Base-by-base conservation (phyloP, 1,140 invertebrate species). In the Anthonomus grandis region DNA sequence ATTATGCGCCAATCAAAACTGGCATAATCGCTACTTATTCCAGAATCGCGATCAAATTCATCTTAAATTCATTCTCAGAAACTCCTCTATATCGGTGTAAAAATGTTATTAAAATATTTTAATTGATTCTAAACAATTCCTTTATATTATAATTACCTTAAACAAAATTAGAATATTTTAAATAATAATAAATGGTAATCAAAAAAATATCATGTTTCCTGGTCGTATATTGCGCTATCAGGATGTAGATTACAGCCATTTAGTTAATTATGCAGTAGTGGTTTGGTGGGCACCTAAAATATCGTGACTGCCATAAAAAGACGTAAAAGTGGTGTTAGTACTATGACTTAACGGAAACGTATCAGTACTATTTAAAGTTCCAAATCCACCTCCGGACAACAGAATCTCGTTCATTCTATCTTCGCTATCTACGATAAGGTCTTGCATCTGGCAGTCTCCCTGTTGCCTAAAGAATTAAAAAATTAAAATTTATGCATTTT, bases 291-390 rank as follows among this genome's bases (percentile, higher is more conserved):
- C n/a, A 54, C 66, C 65, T 8, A 70, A 52, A 37, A 70, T 58
- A 60, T 72, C 67, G 44, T 70, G 66, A 59, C 77, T 79, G 15
- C 83, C 84, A 39, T 85, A 83, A 67, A 86, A 86, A 0, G 84
- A 86, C 0, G 84, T 85, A 64, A 86, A 86, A 21, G 83, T 84
- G 13, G 84, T 86, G 57, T 86, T 83, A 17, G 82, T 79, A 56
- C 83, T 85, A 64, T 80, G 75, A 62, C 69, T 71, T 19, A 70
- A 38, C n/a, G 68, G 68, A 44, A 69, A 71, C 1, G 68, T 71
- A 57, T 70, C 68, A 37, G 64, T 66, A 36, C 68, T 70, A 48
- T 69, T 71, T 44, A 70, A 39, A n/a, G 67, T 71, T 13, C 67
- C 65, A 55, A 71, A 70, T n/a, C n/a, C n/a, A n/a, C n/a, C n/a